Base-by-base conservation (phyloP, 1,140 invertebrate species). In the Drosophila nigrodunni region DNA sequence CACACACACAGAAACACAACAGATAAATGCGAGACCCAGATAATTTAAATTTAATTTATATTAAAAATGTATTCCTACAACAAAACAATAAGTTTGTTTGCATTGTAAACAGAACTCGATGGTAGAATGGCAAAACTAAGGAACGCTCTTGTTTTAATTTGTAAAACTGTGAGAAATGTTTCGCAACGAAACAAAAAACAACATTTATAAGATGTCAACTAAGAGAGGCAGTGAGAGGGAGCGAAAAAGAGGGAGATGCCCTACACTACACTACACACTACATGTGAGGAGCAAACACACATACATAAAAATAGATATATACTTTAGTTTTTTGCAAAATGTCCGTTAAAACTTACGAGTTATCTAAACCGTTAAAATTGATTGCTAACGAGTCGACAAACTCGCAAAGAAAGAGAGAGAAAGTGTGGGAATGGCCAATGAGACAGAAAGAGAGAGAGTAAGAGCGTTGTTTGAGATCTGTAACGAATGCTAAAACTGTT, bases 81-180 rank as follows among this genome's bases (percentile, higher is more conserved):
- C 62, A 86, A 65, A 74, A 74, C 61, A 65, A 65, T 65, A 78
- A 88, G 67, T 82, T 77, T 77, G 57, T 74, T 88, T 87, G 69
- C 80, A 83, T 80, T 89, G 58, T 80, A 78, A 73, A 50, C 74
- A 79, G 68, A 74, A 69, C 64, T 74, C 59, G 66, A 77, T 78
- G 68, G 80, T 67, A 61, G 74, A 58, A 49, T 58, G 21, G 58
- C 50, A 66, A 41, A 67, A 79, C 74, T 72, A 80, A 77, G 54
- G 18, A 77, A 85, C 49, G 35, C 64, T 77, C 58, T 62, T 77
- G 60, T 77, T 77, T 77, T 74, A 77, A 73, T 68, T 62, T 74
- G 50, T 77, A 77, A 89, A 89, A 81, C 85, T 89, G 85, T 89
- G 85, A 89, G 83, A 88, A 89, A 89, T 89, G 85, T 89, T 89